Evolutionary conservation across 2,888 invertebrate genomes (phyloP), one percentile per base, ranked within the genome.

Genomic region (Nomada hirtipes): DNA sequence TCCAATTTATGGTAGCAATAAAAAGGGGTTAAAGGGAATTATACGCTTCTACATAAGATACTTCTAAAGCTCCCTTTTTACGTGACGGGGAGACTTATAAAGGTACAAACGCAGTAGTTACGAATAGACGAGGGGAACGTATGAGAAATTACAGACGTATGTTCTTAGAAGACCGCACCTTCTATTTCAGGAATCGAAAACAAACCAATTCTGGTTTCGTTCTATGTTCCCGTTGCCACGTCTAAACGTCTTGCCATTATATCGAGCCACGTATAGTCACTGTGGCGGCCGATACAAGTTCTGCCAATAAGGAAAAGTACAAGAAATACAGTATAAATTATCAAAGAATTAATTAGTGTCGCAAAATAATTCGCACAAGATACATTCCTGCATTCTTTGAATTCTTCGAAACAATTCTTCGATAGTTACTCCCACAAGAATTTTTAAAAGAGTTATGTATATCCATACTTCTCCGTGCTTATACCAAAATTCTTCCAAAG

Each of bases 131-230:
- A 71, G 75, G 64, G 83, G 68, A 78, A 64, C 79, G 73, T 59
- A 61, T 79, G 83, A 85, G 83, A 85, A 83, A 87, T 85, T 83
- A 85, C 86, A 80, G 84, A 73, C 88, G 86, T 80, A 81, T 82
- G 88, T 86, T 85, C 85, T 82, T 67, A 73, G 88, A 78, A 82
- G 82, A 82, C 84, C 72, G 79, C 82, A 74, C 67, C 84, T 89
- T 91, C 91, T 92, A 92, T 93, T 93, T 91, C 88, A 84, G 88
- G 91, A 89, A 88, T 89, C 83, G 89, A 91, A 92, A 92, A 92
- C 91, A 92, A 92, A 90, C 91, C 85, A 87, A 89, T 88, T 86
- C 82, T 76, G 74, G 71, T 71, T 76, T 65, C 59, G 69, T 70
- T 76, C 76, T 59, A 63, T 75, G 81, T 83, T 81, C 84, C 84